These are phyloP conservation scores for Ataeniobius toweri DNA, from an alignment of 2,797 vertebrate genomes.

Conservation along the genomic window DNA sequence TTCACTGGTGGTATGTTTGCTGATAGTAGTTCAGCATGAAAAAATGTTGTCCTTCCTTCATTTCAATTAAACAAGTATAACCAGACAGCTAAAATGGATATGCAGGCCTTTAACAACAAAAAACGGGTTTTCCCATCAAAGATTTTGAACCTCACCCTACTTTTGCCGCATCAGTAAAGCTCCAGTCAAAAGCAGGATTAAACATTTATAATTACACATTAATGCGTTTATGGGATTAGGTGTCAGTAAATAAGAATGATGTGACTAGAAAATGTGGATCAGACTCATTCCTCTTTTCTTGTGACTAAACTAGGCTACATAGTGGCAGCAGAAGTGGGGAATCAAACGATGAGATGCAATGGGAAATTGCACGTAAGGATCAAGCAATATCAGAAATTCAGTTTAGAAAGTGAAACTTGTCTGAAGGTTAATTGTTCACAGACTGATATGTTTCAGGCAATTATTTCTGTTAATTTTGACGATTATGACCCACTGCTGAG, in stretches of 20 bases:
- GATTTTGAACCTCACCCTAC: neutral
- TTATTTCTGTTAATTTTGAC: neutral
- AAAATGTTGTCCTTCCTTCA: neutral
- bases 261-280: neutral
- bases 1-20: conserved; percentile 4
- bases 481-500: neutral
- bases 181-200: neutral
- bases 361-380: neutral
- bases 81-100: neutral
- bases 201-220: neutral
- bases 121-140: neutral
- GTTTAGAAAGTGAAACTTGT: too few species aligned
- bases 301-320: neutral
- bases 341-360: neutral
- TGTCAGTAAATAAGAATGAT: neutral
- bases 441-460: neutral
- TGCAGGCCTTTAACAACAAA: neutral
- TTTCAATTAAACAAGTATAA: neutral
- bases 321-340: neutral
- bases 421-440: neutral
- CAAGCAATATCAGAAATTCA: too few species aligned
- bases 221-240: neutral
- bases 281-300: neutral
- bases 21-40: neutral
- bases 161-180: neutral